Percentiles rank a stretch among this genome's conserved stretches.
Conservation (phyloP, 2,113 vertebrate species). For the Pteruthius melanotis region DNA sequence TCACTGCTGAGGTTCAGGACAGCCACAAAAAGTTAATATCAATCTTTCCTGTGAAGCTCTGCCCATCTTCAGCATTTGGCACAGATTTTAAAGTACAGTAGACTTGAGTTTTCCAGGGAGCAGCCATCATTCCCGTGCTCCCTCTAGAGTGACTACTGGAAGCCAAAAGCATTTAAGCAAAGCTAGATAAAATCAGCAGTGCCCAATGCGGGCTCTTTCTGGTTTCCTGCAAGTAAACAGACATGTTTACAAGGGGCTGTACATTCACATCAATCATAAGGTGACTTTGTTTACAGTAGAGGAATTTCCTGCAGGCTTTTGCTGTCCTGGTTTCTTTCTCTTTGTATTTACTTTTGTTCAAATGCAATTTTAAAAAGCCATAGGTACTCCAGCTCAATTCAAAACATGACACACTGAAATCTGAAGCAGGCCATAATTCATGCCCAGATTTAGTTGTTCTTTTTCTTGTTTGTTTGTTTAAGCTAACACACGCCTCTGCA, state of each 20-base stretch:
- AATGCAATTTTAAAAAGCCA: constrained; percentile 55
- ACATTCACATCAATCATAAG: constrained; percentile 72
- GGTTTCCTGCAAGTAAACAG: constrained; percentile 70
- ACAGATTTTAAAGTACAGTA: neutral
- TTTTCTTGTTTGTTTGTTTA: constrained; percentile 66
- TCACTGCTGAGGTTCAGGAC: neutral
- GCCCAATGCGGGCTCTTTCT: constrained; percentile 57
- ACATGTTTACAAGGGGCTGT: constrained; percentile 68
- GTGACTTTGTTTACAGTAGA: constrained; percentile 68
- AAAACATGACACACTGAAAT: constrained; percentile 50
- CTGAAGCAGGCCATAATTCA: constrained; percentile 46
- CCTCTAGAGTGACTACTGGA: constrained; percentile 63
- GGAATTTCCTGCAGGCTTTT: constrained; percentile 64
- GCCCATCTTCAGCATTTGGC: constrained; percentile 13
- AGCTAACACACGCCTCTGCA: constrained; percentile 37
- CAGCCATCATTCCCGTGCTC: constrained; percentile 2
- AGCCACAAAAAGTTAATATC: neutral
- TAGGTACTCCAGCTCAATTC: constrained; percentile 51
- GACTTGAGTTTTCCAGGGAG: neutral
- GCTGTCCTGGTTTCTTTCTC: constrained; percentile 67
- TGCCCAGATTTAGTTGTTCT: constrained; percentile 49
- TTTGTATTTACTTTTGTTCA: constrained; percentile 66
- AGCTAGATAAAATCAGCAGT: constrained; percentile 67
- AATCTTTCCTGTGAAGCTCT: neutral
- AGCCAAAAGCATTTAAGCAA: constrained; percentile 63